Evolutionary conservation across 2,888 invertebrate species (phyloP).

Genomic region (Dryococelus australis): DNA sequence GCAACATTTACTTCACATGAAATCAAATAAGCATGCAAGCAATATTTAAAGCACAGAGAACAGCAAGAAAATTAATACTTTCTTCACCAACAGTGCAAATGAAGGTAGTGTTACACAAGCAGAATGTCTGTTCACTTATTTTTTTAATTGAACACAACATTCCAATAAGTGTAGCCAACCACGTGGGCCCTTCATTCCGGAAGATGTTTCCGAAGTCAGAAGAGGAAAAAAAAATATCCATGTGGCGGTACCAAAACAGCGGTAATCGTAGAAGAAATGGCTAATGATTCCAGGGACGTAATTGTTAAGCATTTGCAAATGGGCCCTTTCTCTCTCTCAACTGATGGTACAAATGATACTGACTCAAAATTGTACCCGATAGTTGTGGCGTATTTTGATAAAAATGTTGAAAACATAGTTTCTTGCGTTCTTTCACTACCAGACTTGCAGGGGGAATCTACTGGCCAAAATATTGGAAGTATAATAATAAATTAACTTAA

Average conservation of each 20-base stretch:
- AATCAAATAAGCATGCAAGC: too few species aligned
- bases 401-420: neutral
- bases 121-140: neutral
- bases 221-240: neutral
- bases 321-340: neutral
- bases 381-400: neutral
- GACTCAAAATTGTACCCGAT: neutral
- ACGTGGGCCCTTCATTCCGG: neutral
- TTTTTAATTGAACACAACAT: slow-evolving; percentile 11
- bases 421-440: neutral
- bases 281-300: neutral
- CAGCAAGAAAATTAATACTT: too few species aligned
- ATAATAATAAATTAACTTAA: neutral
- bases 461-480: neutral
- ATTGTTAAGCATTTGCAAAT: neutral
- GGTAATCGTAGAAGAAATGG: neutral
- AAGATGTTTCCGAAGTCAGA: neutral
- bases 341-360: neutral
- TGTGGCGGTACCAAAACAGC: neutral
- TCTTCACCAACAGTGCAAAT: too few species aligned
- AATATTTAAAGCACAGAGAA: too few species aligned
- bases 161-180: neutral
- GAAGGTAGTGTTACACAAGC: neutral
- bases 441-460: neutral
- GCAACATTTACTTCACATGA: too few species aligned